Conservation (phyloP, 2,113 vertebrate genomes). For the Tychaedon coryphoeus region DNA sequence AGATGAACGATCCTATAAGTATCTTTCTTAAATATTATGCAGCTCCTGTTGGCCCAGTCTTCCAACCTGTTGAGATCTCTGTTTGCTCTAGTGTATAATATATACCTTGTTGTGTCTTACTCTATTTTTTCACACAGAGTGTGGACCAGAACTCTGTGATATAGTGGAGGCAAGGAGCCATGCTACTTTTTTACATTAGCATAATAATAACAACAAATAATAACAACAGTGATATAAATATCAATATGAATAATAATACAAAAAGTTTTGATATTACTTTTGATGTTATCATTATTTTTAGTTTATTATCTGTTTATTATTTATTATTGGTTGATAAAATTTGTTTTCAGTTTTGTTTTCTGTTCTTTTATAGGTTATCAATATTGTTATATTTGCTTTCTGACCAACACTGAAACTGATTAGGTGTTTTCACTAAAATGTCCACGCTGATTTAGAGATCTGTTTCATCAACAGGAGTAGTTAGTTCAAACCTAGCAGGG, state of each 20-base stretch:
- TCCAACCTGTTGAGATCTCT: neutral
- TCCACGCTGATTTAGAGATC: neutral
- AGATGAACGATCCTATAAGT: neutral
- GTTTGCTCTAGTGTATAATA: neutral
- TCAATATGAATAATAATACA: neutral
- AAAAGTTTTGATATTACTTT: neutral
- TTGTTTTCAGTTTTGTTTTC: neutral
- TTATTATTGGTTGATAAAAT: neutral
- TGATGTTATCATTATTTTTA: neutral
- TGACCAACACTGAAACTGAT: neutral
- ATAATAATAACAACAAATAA: neutral
- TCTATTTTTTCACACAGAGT: neutral
- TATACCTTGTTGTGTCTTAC: neutral
- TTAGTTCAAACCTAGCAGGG: neutral
- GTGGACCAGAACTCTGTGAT: neutral
- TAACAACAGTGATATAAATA: neutral
- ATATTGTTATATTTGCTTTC: neutral
- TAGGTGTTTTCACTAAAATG: neutral
- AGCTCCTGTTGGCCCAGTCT: neutral
- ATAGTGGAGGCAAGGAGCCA: too few relatives aligned
- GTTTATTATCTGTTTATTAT: neutral
- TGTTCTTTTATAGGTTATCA: neutral
- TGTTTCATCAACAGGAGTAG: neutral
- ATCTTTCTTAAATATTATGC: neutral
- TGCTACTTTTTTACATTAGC: neutral